These are phyloP conservation scores for Umimayanthus chanpuru DNA, from an alignment of 92 coral and sea anemone genomes.

Conservation along the genomic window DNA sequence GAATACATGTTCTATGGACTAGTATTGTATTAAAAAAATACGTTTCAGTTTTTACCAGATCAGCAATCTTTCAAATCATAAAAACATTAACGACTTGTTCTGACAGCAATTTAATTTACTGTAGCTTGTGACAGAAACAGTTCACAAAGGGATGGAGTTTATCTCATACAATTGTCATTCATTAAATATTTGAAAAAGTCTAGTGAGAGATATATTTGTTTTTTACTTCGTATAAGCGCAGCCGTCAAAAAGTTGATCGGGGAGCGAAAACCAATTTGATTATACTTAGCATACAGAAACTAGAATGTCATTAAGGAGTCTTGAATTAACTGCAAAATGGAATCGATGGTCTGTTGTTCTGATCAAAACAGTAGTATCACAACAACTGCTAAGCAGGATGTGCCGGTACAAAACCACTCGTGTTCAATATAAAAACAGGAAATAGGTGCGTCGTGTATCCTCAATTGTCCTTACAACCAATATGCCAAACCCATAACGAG, in stretches of 20 bases:
- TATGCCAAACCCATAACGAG: constrained; percentile 29
- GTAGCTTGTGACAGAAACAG: not conserved
- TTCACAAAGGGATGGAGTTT: not conserved
- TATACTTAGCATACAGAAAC: not conserved
- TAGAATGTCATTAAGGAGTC: not conserved
- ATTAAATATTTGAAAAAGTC: constrained; percentile 22
- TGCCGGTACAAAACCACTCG: constrained; percentile 4
- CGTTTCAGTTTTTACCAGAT: not conserved
- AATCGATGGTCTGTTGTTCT: not conserved
- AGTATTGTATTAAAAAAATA: not conserved
- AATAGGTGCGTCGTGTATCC: constrained; percentile 35
- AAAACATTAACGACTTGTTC: not conserved
- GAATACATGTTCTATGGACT: not conserved
- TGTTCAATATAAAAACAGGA: constrained; percentile 27
- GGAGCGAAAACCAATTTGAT: not conserved
- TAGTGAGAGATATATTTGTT: not conserved
- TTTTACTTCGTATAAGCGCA: not conserved
- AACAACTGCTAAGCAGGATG: constrained; percentile 4
- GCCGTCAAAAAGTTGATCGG: not conserved
- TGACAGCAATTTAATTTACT: not conserved
- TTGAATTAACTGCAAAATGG: not conserved
- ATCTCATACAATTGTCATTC: not conserved
- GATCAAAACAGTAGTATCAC: constrained; percentile 11
- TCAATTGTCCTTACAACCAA: constrained; percentile 21
- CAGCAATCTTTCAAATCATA: not conserved